A percentile compares a stretch with the other conserved stretches of the same genome.
phyloP scores from a whole-genome alignment of 1,140 invertebrate species.

The Phymastichus coffea region DNA sequence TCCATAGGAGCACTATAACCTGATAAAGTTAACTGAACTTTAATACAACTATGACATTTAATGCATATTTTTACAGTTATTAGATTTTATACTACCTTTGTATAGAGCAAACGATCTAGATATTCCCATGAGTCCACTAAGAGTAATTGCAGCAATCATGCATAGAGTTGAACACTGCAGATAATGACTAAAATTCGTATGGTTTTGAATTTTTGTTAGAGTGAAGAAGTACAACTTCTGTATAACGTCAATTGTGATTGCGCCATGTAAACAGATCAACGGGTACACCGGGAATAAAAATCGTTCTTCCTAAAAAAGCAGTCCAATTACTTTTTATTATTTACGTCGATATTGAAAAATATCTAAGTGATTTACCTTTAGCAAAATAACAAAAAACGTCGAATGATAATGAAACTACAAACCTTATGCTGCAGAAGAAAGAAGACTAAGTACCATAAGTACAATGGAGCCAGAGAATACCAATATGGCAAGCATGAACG shows the following conservation, averaged over 20 bases:
- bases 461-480: slow-evolving; percentile 75
- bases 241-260: slow-evolving; percentile 77
- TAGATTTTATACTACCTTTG: slow-evolving; percentile 56
- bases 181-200: slow-evolving; percentile 67
- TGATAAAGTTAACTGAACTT: no score
- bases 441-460: slow-evolving; percentile 89
- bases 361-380: not conserved
- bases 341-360: not conserved
- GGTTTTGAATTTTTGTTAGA: slow-evolving; percentile 52
- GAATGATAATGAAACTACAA: no score
- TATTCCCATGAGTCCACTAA: slow-evolving; percentile 51
- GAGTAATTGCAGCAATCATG: slow-evolving; percentile 63
- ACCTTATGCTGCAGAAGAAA: slow-evolving; percentile 92
- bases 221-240: slow-evolving; percentile 77
- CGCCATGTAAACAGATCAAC: slow-evolving; percentile 82
- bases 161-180: slow-evolving; percentile 72
- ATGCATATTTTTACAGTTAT: not conserved
- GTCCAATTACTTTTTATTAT: slow-evolving; percentile 18
- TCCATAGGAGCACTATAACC: slow-evolving; percentile 91
- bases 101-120: slow-evolving; percentile 53
- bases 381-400: slow-evolving; percentile 6
- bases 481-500: slow-evolving; percentile 70
- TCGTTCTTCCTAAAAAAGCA: slow-evolving; percentile 69
- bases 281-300: slow-evolving; percentile 98
- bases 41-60: no score